Evolutionary conservation across 2,113 vertebrate species (phyloP).

Genomic region (Toxotes chatareus): DNA sequence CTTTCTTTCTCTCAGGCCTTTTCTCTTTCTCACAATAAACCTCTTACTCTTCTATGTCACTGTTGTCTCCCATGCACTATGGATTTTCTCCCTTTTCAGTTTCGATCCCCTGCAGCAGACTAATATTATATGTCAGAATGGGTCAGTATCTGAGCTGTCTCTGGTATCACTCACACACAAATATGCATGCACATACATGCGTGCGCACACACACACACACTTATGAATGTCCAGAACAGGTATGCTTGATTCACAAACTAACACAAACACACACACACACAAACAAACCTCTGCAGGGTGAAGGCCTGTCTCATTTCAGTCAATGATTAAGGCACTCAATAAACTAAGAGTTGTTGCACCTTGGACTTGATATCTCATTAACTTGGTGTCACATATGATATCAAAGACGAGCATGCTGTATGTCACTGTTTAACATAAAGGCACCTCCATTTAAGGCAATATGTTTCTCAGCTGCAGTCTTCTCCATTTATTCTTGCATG

Average conservation of each 20-base stretch:
- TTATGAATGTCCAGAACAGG: not conserved
- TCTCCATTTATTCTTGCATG: slow-evolving; percentile 26
- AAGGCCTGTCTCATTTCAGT: slow-evolving; percentile 52
- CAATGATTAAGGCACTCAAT: slow-evolving; percentile 66
- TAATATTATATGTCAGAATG: slow-evolving; percentile 72
- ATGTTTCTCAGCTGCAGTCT: slow-evolving; percentile 7
- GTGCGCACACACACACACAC: not conserved
- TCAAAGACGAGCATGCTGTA: slow-evolving; percentile 33
- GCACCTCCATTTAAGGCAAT: slow-evolving; percentile 28
- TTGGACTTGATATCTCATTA: slow-evolving; percentile 66
- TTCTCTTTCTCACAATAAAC: slow-evolving; percentile 67
- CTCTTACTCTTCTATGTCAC: slow-evolving; percentile 63
- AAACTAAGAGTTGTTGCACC: slow-evolving; percentile 47
- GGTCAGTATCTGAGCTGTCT: slow-evolving; percentile 71
- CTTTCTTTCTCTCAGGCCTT: slow-evolving; percentile 34
- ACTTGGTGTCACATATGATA: slow-evolving; percentile 63
- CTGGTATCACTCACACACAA: slow-evolving; percentile 39
- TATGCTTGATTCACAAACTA: slow-evolving; percentile 1
- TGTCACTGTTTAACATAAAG: slow-evolving; percentile 52
- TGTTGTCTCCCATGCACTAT: slow-evolving; percentile 64
- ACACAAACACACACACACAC: slow-evolving; percentile 9
- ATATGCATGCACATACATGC: not conserved
- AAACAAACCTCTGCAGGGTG: slow-evolving; percentile 8
- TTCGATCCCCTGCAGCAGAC: slow-evolving; percentile 73
- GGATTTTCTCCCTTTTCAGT: slow-evolving; percentile 76